phyloP scores from a whole-genome alignment of 2,113 vertebrate species.

The Callocephalon fimbriatum region DNA sequence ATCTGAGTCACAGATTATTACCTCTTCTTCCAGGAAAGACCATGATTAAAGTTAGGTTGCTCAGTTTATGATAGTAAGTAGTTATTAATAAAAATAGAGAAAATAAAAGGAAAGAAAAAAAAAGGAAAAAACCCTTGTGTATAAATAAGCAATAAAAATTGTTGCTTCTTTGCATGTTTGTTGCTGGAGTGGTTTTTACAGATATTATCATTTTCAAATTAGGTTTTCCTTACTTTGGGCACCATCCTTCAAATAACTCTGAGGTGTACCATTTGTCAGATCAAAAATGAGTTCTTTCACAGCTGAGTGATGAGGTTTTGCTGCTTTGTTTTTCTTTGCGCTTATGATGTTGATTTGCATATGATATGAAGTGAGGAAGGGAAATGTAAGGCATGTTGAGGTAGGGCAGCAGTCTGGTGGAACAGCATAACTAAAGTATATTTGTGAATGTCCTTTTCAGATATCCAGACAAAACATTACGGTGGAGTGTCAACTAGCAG shows the following conservation, averaged over 20 bases:
- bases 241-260: not conserved
- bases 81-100: not conserved
- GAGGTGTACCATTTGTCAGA: not conserved
- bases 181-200: not conserved
- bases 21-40: not conserved
- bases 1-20: not conserved
- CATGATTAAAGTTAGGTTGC: not conserved
- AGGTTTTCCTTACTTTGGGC: not conserved
- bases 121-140: accelerated
- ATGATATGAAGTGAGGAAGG: not conserved
- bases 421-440: not conserved
- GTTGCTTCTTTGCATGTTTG: not conserved
- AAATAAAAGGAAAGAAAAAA: not conserved
- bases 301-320: not conserved
- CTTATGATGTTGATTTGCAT: not conserved
- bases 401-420: not conserved
- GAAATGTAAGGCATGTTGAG: not conserved
- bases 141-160: not conserved
- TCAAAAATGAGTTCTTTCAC: not conserved
- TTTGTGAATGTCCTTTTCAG: not conserved
- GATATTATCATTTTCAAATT: not conserved
- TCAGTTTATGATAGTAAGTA: not conserved
- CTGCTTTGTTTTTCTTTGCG: not conserved
- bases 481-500: not conserved
- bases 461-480: not conserved